Evolutionary conservation across 2,888 invertebrate species (phyloP).

Genomic region (Acholoe squamosa): DNA sequence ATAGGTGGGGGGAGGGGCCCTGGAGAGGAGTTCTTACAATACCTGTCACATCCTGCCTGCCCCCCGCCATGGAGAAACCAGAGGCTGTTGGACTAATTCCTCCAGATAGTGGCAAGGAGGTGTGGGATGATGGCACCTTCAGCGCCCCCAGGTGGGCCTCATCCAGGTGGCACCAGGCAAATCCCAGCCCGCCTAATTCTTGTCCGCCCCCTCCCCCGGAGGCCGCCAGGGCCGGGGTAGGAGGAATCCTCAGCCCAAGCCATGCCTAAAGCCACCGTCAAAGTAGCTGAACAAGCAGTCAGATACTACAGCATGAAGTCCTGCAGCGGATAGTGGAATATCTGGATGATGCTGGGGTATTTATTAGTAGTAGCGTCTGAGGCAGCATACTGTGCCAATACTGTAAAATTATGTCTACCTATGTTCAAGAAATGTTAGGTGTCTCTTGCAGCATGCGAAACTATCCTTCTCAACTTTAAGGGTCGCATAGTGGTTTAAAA

Average conservation of each 20-base stretch:
- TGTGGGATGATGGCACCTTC: neutral
- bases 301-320: neutral
- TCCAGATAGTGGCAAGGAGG: neutral
- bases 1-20: neutral
- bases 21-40: conserved; percentile 5
- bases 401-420: too few species aligned
- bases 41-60: neutral
- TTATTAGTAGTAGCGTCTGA: too few species aligned
- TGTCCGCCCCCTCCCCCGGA: neutral
- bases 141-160: neutral
- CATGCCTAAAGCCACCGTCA: neutral
- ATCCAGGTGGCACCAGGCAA: neutral
- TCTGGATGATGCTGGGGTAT: too few species aligned
- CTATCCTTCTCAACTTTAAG: too few species aligned
- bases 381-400: too few species aligned
- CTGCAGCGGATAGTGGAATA: too few species aligned
- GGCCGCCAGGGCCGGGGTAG: neutral
- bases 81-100: neutral
- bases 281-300: neutral
- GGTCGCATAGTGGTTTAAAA: too few species aligned
- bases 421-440: too few species aligned
- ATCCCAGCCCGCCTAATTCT: neutral
- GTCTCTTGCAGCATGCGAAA: too few species aligned
- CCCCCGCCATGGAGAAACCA: neutral
- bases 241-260: neutral